Base-by-base conservation (phyloP, 2,113 vertebrate genomes). In the Cebus imitator region DNA sequence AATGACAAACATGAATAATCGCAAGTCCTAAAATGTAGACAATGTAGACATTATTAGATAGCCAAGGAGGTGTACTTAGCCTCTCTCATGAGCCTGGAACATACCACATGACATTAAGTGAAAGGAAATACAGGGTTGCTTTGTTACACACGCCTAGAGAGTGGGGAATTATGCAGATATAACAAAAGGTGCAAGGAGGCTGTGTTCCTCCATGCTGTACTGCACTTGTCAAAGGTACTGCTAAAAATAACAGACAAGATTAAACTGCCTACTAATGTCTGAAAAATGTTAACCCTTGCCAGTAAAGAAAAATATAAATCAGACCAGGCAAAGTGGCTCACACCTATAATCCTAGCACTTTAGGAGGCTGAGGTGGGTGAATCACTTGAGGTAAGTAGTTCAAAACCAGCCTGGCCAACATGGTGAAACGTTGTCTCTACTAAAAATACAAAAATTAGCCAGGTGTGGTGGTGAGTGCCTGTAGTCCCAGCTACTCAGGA, bases 11-110 rank as follows among this genome's bases (percentile, higher is more conserved):
- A 48, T 0, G 16, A 35, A 18, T 18, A 30, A 35, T 20, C 0
- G 5, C 13, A 32, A 52, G 14, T n/a, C 85, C 84, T 40, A 48
- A 17, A 6, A 37, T 0, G 21, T 0, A 25, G 43, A 12, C 32
- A 1, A 2, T 0, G 16, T 0, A 14, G 93, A 35, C 2, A 3
- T 17, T 2, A 5, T 76, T 8, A 30, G 2, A 21, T 16, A 1
- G 76, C 0, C 35, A 14, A 52, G 43, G 20, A 23, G 27, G 66
- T 8, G 0, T 7, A 6, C 12, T 37, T 10, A 64, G 13, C 5
- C 23, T 8, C 68, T 4, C 1, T 5, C 70, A 21, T 4, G 9
- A 3, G 43, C 30, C 50, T 8, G 35, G 76, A 35, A 45, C 40
- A 79, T 25, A 25, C 52, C 18, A 4, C 18, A 1, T 0, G 58